A percentile compares a stretch with the other conserved stretches of the same genome.
phyloP scores from a whole-genome alignment of 2,113 vertebrate genomes.

The Caranx melampygus region DNA sequence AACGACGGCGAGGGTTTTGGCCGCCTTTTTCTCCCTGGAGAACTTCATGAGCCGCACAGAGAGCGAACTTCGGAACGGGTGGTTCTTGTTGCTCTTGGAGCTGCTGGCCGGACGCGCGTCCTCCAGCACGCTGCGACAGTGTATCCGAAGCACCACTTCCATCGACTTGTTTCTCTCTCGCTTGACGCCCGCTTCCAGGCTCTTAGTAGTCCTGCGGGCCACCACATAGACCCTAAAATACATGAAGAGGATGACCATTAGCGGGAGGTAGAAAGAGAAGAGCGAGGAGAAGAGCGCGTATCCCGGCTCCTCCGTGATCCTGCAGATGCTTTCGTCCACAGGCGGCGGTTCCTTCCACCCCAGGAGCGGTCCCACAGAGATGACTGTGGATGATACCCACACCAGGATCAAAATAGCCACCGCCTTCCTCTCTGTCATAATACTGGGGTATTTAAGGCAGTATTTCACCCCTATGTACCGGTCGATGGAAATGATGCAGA shows the following conservation, averaged over 20 bases:
- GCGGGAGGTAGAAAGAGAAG: constrained; percentile 97
- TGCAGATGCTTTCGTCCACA: constrained; percentile 90
- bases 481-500: constrained; percentile 98
- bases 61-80: constrained; percentile 93
- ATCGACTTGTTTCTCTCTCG: constrained; percentile 92
- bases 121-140: constrained; percentile 89
- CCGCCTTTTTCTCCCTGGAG: constrained; percentile 97
- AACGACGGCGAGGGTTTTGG: constrained; percentile 97
- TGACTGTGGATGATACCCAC: constrained; percentile 93
- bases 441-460: constrained; percentile 96
- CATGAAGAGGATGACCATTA: constrained; percentile 96
- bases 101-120: constrained; percentile 82
- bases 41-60: constrained; percentile 97
- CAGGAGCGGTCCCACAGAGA: constrained; percentile 95
- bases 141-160: constrained; percentile 96
- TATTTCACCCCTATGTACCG: constrained; percentile 96
- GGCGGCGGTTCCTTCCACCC: constrained; percentile 98
- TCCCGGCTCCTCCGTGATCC: constrained; percentile 95
- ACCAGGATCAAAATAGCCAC: constrained; percentile 90
- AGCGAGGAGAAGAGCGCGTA: constrained; percentile 98
- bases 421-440: constrained; percentile 95
- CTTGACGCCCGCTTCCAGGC: constrained; percentile 96
- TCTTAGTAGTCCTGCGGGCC: constrained; percentile 93
- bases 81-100: constrained; percentile 86
- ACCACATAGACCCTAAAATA: constrained; percentile 97